Percentiles rank a stretch among this genome's conserved stretches.
phyloP scores from a whole-genome alignment of 2,888 invertebrate genomes.

The Lasioglossum figueresi region DNA sequence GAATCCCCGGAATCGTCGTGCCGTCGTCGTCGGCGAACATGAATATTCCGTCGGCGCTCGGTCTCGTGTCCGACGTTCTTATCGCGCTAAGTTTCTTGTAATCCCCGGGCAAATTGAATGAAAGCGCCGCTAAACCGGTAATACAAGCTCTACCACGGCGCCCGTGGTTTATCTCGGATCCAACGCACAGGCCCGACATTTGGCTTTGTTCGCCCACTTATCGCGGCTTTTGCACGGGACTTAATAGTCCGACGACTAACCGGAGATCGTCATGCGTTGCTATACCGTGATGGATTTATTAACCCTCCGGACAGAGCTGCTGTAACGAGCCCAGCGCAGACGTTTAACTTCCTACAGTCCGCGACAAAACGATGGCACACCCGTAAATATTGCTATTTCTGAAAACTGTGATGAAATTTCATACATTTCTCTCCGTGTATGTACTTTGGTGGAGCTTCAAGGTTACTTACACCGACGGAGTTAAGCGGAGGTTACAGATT shows the following conservation, averaged over 20 bases:
- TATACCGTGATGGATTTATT: neutral
- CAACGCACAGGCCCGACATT: neutral
- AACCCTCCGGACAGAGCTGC: neutral
- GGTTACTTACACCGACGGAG: too few relatives aligned
- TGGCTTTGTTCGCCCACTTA: neutral
- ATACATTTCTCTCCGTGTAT: too few relatives aligned
- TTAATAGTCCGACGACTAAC: neutral
- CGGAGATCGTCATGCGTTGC: neutral
- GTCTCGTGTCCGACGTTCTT: constrained; percentile 22
- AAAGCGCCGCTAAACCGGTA: constrained; percentile 24
- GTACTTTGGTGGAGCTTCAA: too few relatives aligned
- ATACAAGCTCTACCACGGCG: neutral
- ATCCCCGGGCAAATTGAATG: constrained; percentile 48
- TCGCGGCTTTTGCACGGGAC: neutral
- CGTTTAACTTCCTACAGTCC: neutral
- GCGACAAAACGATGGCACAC: too few relatives aligned
- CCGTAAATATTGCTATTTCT: too few relatives aligned
- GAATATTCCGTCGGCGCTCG: constrained; percentile 41
- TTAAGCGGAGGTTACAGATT: too few relatives aligned
- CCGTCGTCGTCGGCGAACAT: constrained; percentile 25
- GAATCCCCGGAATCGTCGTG: neutral
- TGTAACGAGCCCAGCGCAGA: neutral
- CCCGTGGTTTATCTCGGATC: constrained; percentile 16
- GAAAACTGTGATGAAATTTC: too few relatives aligned
- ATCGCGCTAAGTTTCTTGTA: constrained; percentile 40